phyloP scores from a whole-genome alignment of 2,888 invertebrate genomes.

The Aphrophora alni region DNA sequence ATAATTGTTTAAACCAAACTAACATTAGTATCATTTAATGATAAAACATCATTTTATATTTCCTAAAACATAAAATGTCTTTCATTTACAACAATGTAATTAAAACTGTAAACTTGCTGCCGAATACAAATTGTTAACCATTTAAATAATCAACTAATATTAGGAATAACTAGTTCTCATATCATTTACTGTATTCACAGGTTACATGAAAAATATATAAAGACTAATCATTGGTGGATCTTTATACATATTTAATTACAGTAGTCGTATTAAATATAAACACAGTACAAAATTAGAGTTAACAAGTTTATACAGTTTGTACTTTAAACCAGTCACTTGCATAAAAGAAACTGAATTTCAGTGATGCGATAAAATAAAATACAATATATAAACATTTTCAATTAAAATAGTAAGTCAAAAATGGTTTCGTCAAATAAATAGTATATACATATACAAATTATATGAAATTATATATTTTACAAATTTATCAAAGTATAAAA shows the following conservation, averaged over 20 bases:
- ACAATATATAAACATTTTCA: neutral
- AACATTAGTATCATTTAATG: neutral
- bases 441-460: neutral
- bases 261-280: neutral
- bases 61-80: neutral
- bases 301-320: neutral
- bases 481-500: neutral
- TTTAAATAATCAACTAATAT: neutral
- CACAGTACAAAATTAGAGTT: conserved; percentile 9
- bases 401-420: neutral
- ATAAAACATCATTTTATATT: neutral
- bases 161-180: neutral
- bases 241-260: neutral
- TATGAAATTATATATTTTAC: neutral
- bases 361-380: neutral
- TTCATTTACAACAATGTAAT: neutral
- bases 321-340: neutral
- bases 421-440: neutral
- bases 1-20: neutral
- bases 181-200: too few relatives aligned
- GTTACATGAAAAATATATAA: too few relatives aligned
- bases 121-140: neutral
- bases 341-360: neutral
- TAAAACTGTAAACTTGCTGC: neutral
- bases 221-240: neutral